Conservation (phyloP, 1,140 invertebrate genomes). For the Drosophila sulfurigaster region DNA sequence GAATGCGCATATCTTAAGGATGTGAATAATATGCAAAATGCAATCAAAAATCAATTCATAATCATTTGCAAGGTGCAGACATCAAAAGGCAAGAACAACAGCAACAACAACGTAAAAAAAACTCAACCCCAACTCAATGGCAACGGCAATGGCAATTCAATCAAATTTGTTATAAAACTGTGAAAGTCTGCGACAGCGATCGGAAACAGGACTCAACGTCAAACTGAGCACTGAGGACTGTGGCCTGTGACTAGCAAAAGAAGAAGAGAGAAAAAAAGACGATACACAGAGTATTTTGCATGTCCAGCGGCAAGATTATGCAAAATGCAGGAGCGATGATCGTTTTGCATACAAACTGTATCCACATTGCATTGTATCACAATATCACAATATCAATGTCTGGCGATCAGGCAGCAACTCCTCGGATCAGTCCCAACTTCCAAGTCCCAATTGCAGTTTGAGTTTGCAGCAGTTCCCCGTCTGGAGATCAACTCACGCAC, state of each 20-base stretch:
- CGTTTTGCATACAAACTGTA: slow-evolving; percentile 71
- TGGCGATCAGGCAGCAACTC: slow-evolving; percentile 43
- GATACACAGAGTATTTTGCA: slow-evolving; percentile 60
- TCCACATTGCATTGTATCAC: slow-evolving; percentile 26
- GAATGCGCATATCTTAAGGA: slow-evolving; percentile 8
- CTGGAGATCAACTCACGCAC: slow-evolving; percentile 48
- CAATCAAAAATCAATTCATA: slow-evolving; percentile 84
- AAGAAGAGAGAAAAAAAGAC: not conserved
- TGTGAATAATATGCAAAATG: slow-evolving; percentile 52
- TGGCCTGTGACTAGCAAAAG: slow-evolving; percentile 3
- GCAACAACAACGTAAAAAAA: not conserved
- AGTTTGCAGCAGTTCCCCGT: slow-evolving; percentile 11
- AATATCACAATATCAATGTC: slow-evolving; percentile 59
- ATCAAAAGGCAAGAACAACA: slow-evolving; percentile 36
- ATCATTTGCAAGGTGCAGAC: slow-evolving; percentile 82
- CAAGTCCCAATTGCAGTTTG: too few species aligned
- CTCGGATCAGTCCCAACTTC: slow-evolving; percentile 11
- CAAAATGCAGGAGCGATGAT: slow-evolving; percentile 50
- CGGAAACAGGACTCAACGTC: slow-evolving; percentile 81
- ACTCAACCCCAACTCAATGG: not conserved
- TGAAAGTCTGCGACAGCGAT: slow-evolving; percentile 79
- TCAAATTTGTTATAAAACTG: slow-evolving; percentile 84
- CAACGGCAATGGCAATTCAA: slow-evolving; percentile 61
- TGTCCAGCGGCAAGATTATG: slow-evolving; percentile 64
- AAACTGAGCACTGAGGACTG: not conserved